Evolutionary conservation across 2,797 vertebrate species (phyloP).

Genomic region (Oreochromis grahami): DNA sequence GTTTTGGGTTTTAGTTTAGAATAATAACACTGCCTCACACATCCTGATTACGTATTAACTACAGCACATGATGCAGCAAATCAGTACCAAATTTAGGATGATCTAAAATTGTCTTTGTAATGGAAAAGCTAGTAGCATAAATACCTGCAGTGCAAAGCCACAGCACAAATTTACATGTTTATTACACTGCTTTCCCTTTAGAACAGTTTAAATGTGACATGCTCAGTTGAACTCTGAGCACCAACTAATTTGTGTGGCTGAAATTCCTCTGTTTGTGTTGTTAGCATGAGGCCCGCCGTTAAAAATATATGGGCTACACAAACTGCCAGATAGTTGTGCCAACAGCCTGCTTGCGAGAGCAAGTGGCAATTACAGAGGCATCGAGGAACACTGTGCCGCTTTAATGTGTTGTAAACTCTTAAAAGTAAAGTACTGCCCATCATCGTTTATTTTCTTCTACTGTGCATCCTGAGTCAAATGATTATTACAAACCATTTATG

Average conservation of each 20-base stretch:
- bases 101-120: not conserved
- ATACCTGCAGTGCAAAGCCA: not conserved
- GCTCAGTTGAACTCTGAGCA: slow-evolving; percentile 11
- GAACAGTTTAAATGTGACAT: slow-evolving; percentile 1
- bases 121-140: not conserved
- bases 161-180: slow-evolving; percentile 10
- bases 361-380: slow-evolving; percentile 7
- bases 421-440: not conserved
- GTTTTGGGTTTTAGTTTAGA: not conserved
- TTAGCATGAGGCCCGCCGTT: not conserved
- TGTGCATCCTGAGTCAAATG: not conserved
- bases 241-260: not conserved
- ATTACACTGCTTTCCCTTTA: not conserved
- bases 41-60: not conserved
- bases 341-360: not conserved
- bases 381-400: not conserved
- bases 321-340: slow-evolving; percentile 21
- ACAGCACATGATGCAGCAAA: not conserved
- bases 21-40: not conserved
- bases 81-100: not conserved
- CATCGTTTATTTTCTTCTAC: not conserved
- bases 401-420: not conserved
- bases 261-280: slow-evolving; percentile 18
- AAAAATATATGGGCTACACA: slow-evolving; percentile 4
- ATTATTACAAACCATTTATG: not conserved